phyloP scores from a whole-genome alignment of 2,797 vertebrate genomes.

The Periophthalmus magnuspinnatus region DNA sequence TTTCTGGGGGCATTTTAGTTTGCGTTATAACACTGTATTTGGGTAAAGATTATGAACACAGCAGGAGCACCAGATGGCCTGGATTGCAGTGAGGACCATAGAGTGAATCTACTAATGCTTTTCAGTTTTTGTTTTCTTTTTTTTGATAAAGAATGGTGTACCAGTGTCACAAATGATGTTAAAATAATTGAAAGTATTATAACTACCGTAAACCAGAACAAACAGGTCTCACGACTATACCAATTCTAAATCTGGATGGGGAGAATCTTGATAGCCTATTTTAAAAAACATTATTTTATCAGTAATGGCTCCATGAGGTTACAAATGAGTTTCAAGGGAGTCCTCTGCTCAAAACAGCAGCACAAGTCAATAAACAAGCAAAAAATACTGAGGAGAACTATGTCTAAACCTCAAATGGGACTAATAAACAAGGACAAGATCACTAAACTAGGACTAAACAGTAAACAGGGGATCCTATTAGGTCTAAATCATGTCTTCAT shows the following conservation, averaged over 20 bases:
- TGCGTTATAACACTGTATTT: background rate
- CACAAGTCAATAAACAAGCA: background rate
- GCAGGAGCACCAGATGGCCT: slow-evolving; percentile 44
- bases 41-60: slow-evolving; percentile 24
- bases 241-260: background rate
- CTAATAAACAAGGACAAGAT: background rate
- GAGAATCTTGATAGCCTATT: background rate
- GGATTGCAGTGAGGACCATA: slow-evolving; percentile 16
- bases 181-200: no score
- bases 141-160: slow-evolving; percentile 20
- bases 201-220: background rate
- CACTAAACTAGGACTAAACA: background rate
- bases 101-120: slow-evolving; percentile 24
- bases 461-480: background rate
- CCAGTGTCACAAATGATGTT: slow-evolving; percentile 11
- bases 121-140: background rate
- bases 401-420: background rate
- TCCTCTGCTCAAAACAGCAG: background rate
- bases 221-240: background rate
- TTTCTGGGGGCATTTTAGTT: slow-evolving; percentile 17
- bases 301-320: background rate
- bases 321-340: no score
- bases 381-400: background rate
- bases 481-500: background rate
- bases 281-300: background rate